Conservation (phyloP, 1,140 invertebrate species). For the Pseudachorutes palmiensis region DNA sequence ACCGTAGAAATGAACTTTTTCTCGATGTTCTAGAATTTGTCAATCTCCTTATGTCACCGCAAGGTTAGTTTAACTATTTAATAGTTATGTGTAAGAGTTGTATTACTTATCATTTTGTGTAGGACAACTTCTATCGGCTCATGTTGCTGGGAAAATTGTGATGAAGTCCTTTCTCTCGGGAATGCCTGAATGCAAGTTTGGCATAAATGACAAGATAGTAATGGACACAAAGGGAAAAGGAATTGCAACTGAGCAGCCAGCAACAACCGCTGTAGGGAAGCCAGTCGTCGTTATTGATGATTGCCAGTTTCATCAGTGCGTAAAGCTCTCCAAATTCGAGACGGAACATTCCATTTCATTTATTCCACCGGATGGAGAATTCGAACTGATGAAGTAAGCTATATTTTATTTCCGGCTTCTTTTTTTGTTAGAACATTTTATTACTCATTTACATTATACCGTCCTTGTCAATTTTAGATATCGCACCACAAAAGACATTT, state of each 20-base stretch:
- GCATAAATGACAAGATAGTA: conserved; percentile 90
- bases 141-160: conserved; percentile 97
- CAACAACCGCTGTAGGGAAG: conserved; percentile 77
- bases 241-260: conserved; percentile 57
- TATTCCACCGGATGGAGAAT: conserved; percentile 99
- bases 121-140: conserved; percentile 96
- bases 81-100: neutral
- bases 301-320: conserved; percentile 99
- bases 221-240: conserved; percentile 93
- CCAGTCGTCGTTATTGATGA: conserved; percentile 98
- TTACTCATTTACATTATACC: conserved; percentile 26
- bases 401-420: neutral
- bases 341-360: conserved; percentile 99
- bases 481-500: conserved; percentile 99
- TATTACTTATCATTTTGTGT: conserved; percentile 9
- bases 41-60: conserved; percentile 97
- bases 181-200: conserved; percentile 99
- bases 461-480: no score
- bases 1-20: conserved; percentile 96
- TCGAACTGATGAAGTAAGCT: conserved; percentile 92
- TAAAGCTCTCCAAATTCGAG: conserved; percentile 99
- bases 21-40: conserved; percentile 98
- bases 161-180: conserved; percentile 99
- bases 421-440: conserved; percentile 2
- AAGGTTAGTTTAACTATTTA: conserved; percentile 55